Conservation (phyloP, 2,888 invertebrate genomes). For the Druceiella hillmani region DNA sequence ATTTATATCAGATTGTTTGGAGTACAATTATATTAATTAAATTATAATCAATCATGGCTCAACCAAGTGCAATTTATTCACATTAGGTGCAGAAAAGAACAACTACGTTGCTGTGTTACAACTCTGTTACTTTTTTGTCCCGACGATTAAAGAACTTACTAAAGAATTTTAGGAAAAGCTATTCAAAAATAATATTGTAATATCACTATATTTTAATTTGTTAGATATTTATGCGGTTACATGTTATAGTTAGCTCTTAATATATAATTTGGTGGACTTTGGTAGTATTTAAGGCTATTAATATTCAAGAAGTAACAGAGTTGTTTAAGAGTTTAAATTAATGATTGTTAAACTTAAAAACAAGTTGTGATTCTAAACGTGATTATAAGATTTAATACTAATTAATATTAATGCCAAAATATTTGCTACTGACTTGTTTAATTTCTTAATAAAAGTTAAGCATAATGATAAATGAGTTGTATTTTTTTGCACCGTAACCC, state of each 20-base stretch:
- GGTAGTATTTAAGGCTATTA: slow-evolving; percentile 4
- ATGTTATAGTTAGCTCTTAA: slow-evolving; percentile 4
- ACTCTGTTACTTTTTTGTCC: slow-evolving; percentile 3
- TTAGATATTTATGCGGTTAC: slow-evolving; percentile 1
- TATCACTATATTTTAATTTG: slow-evolving; percentile 3
- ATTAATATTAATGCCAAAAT: slow-evolving; percentile 13
- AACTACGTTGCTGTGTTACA: no score
- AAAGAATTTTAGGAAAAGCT: slow-evolving; percentile 2
- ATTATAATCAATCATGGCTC: no score
- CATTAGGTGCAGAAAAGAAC: no score
- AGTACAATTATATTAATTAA: no score
- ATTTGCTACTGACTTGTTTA: slow-evolving; percentile 11
- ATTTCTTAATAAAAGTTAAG: no score
- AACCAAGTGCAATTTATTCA: no score
- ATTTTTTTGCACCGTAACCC: no score
- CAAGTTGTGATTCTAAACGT: slow-evolving; percentile 2
- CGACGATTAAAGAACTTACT: slow-evolving; percentile 5
- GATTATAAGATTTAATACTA: slow-evolving; percentile 5
- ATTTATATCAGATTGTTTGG: no score
- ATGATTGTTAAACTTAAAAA: slow-evolving; percentile 6
- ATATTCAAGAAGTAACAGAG: background rate
- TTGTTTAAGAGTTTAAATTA: slow-evolving; percentile 6
- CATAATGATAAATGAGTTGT: no score
- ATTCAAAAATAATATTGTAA: slow-evolving; percentile 4
- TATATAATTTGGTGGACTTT: slow-evolving; percentile 4